phyloP scores from a whole-genome alignment of 1,140 invertebrate genomes.

The Pogonomyrmex barbatus region DNA sequence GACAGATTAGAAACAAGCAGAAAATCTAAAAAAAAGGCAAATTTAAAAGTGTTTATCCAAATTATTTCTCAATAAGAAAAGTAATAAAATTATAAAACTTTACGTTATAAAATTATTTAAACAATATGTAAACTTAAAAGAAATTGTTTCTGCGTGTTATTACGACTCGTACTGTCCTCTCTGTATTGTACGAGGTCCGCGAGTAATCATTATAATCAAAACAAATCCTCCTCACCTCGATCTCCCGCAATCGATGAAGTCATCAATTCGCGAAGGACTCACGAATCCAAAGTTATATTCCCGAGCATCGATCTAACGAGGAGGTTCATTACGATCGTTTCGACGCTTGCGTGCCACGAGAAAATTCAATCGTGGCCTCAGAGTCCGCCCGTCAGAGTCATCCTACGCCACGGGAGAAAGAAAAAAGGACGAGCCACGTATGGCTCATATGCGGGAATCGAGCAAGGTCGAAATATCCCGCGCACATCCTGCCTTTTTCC shows the following conservation, averaged over 20 bases:
- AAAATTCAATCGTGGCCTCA: conserved; percentile 49
- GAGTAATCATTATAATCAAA: conserved; percentile 47
- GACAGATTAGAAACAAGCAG: not conserved
- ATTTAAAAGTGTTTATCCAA: conserved; percentile 6
- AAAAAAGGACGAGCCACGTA: conserved; percentile 47
- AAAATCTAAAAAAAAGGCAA: not conserved
- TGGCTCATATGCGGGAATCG: conserved; percentile 59
- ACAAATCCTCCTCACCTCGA: not conserved
- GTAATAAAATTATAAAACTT: too few species aligned
- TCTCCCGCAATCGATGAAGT: conserved; percentile 44
- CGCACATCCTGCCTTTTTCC: conserved; percentile 67
- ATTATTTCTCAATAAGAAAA: not conserved
- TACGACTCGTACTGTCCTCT: not conserved
- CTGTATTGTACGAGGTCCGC: not conserved
- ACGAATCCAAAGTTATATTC: conserved; percentile 54
- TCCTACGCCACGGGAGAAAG: not conserved
- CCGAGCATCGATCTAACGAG: conserved; percentile 47
- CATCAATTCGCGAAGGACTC: conserved; percentile 50
- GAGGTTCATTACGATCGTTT: conserved; percentile 19
- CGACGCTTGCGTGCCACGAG: conserved; percentile 57
- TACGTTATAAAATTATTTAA: not conserved
- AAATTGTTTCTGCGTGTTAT: not conserved
- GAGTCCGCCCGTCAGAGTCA: conserved; percentile 46
- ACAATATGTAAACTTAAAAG: not conserved
- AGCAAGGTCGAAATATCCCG: conserved; percentile 66